Conservation (phyloP, 2,797 vertebrate genomes). For the Novumbra hubbsi region DNA sequence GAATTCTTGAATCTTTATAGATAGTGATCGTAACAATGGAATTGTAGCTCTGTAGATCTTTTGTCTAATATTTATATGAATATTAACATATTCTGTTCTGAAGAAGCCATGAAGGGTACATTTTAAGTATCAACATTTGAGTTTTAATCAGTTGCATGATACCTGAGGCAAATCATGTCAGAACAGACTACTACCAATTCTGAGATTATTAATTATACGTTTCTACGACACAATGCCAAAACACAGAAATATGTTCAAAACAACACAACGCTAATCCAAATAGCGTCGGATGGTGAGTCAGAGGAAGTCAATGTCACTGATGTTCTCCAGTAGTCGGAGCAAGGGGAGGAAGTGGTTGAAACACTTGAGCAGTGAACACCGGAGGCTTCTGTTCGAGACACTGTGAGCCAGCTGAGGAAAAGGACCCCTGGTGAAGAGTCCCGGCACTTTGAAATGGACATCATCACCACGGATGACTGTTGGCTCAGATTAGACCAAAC, state of each 20-base stretch:
- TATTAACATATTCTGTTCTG: too few relatives aligned
- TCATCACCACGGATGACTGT: constrained; percentile 63
- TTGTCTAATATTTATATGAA: too few relatives aligned
- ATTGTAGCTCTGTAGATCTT: not conserved
- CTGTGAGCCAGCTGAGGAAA: constrained; percentile 39
- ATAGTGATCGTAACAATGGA: not conserved
- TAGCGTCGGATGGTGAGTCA: not conserved
- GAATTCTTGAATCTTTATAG: not conserved
- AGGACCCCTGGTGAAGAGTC: constrained; percentile 40
- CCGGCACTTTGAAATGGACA: constrained; percentile 64
- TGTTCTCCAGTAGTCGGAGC: not conserved
- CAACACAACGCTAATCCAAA: too few relatives aligned
- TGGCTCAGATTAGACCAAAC: constrained; percentile 66
- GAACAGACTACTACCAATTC: too few relatives aligned
- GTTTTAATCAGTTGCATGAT: too few relatives aligned
- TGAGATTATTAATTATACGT: too few relatives aligned
- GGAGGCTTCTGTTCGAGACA: constrained; percentile 37
- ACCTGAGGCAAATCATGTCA: too few relatives aligned
- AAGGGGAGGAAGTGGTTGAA: constrained; percentile 15
- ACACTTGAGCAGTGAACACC: constrained; percentile 30
- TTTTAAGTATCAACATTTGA: too few relatives aligned
- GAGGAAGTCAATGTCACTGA: constrained; percentile 16
- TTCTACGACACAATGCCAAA: too few relatives aligned
- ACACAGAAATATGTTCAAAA: too few relatives aligned
- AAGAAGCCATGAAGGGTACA: too few relatives aligned